Conservation (phyloP, 2,888 invertebrate species). For the Nebria salina region DNA sequence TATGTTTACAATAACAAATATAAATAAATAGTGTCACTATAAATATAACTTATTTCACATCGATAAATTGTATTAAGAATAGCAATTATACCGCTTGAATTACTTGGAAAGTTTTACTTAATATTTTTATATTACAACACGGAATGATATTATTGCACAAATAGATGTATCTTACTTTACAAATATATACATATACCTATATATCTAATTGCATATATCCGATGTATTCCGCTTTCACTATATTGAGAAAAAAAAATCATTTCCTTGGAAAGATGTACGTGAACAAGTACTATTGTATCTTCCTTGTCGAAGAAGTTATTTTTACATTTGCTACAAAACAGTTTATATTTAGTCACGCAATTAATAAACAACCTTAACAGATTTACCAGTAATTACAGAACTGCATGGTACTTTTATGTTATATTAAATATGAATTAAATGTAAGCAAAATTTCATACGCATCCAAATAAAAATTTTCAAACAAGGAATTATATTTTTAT, state of each 20-base stretch:
- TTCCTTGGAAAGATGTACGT: slow-evolving; percentile 16
- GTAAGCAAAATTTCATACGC: no score
- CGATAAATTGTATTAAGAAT: slow-evolving; percentile 5
- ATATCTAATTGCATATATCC: slow-evolving; percentile 26
- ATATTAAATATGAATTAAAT: not conserved
- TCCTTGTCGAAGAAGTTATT: not conserved
- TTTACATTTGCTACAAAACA: not conserved
- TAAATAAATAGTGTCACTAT: slow-evolving; percentile 2
- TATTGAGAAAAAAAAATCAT: slow-evolving; percentile 11
- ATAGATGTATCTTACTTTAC: slow-evolving; percentile 19
- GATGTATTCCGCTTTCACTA: slow-evolving; percentile 20
- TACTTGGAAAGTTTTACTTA: not conserved
- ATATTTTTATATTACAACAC: slow-evolving; percentile 19
- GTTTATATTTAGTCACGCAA: not conserved
- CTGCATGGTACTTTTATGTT: not conserved
- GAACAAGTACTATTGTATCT: not conserved
- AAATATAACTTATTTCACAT: slow-evolving; percentile 1
- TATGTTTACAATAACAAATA: not conserved
- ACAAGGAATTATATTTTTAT: no score
- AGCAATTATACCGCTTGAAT: not conserved
- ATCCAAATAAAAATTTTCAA: no score
- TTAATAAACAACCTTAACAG: not conserved
- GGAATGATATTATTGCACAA: slow-evolving; percentile 6
- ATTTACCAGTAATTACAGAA: not conserved
- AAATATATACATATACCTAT: slow-evolving; percentile 10